Conservation (phyloP, 2,888 invertebrate species). For the Drepanosiphum platanoidis region DNA sequence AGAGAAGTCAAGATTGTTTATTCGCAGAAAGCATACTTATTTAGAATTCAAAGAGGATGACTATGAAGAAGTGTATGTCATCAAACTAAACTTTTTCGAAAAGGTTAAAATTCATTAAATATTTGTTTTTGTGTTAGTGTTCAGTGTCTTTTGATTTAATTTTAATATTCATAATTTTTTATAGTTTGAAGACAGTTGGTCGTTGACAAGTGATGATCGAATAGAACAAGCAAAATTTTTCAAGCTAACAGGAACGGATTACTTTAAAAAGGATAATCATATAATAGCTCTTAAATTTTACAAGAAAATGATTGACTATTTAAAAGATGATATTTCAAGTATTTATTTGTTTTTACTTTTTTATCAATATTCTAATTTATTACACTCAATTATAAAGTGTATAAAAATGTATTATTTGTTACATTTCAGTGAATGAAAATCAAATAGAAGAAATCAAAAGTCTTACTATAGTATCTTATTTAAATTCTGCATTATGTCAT, state of each 20-base stretch:
- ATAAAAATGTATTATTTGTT: conserved; percentile 12
- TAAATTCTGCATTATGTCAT: conserved; percentile 85
- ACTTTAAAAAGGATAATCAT: conserved; percentile 84
- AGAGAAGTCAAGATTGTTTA: conserved; percentile 79
- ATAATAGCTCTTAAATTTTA: conserved; percentile 87
- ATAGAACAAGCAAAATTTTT: conserved; percentile 82
- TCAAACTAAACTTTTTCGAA: conserved; percentile 86
- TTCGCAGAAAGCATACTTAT: conserved; percentile 84
- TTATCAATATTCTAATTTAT: background rate
- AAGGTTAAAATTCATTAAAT: conserved; percentile 68
- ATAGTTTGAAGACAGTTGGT: conserved; percentile 82
- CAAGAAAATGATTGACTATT: conserved; percentile 76
- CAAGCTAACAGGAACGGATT: conserved; percentile 91
- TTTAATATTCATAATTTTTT: conserved; percentile 63
- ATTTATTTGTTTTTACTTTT: conserved; percentile 63
- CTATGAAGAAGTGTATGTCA: conserved; percentile 81
- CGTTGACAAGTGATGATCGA: conserved; percentile 81
- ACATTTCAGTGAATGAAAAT: conserved; percentile 26
- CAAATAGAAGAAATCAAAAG: conserved; percentile 67
- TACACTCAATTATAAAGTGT: conserved; percentile 8
- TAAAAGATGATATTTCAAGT: conserved; percentile 71
- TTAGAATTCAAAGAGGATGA: conserved; percentile 78
- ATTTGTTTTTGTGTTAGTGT: background rate
- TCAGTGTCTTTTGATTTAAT: background rate
- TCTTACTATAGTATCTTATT: conserved; percentile 74